phyloP scores from a whole-genome alignment of 2,797 vertebrate species.

The Acanthis flammea region DNA sequence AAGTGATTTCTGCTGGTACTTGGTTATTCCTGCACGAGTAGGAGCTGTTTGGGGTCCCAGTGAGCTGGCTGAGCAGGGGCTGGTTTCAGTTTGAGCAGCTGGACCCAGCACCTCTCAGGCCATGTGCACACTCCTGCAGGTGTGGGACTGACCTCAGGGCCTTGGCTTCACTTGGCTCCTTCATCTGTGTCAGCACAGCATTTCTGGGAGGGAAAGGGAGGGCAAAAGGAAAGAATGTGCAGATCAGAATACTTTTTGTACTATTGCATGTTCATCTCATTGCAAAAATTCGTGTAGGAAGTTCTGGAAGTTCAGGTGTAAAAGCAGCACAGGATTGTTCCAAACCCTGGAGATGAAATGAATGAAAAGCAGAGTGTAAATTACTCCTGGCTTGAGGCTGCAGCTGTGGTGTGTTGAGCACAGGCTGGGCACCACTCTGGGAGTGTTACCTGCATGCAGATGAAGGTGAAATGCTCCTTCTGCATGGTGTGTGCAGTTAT shows the following conservation, averaged over 20 bases:
- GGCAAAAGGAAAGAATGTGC: neutral
- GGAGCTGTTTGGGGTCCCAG: neutral
- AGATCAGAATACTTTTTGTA: neutral
- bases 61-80: neutral
- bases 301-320: neutral
- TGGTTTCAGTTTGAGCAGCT: neutral
- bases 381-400: neutral
- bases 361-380: neutral
- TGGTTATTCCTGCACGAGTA: neutral
- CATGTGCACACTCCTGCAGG: neutral
- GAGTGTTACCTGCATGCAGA: neutral
- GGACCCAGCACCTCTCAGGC: neutral
- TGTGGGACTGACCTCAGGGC: neutral
- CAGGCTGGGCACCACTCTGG: neutral
- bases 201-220: neutral
- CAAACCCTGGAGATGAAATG: neutral
- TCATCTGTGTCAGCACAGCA: rapidly evolving
- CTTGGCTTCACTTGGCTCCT: neutral
- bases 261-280: neutral
- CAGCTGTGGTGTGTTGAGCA: neutral
- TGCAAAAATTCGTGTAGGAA: neutral
- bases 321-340: neutral
- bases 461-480: neutral
- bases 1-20: neutral
- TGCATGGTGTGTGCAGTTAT: neutral